phyloP scores from a whole-genome alignment of 2,113 vertebrate species.

The Trichomycterus rosablanca region DNA sequence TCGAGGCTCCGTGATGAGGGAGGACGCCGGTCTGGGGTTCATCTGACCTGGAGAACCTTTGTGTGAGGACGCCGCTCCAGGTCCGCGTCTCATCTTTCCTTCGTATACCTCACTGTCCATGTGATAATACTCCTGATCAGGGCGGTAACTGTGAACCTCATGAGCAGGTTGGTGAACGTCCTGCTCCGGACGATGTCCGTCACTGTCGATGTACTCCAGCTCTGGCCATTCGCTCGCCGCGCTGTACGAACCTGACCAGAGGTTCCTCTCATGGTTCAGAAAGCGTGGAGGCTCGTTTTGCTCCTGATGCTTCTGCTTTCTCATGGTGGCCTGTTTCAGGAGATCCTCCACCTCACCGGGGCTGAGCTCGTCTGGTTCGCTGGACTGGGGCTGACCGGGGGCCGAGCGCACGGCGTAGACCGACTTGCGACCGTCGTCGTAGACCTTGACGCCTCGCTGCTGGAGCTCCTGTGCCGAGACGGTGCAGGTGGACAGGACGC shows the following conservation, averaged over 20 bases:
- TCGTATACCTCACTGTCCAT: conserved; percentile 14
- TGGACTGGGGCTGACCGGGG: conserved; percentile 44
- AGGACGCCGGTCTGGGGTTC: background rate
- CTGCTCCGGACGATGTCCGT: background rate
- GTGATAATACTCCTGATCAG: conserved; percentile 14
- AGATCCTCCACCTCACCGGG: conserved; percentile 83
- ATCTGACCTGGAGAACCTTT: background rate
- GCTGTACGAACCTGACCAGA: conserved; percentile 6
- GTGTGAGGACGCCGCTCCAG: background rate
- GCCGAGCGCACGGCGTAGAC: conserved; percentile 78
- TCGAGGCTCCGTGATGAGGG: background rate
- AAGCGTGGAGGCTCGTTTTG: conserved; percentile 54
- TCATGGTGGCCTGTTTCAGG: conserved; percentile 79
- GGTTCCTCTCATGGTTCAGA: conserved; percentile 63
- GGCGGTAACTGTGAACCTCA: conserved; percentile 23
- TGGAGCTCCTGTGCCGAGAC: conserved; percentile 76
- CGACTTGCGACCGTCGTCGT: conserved; percentile 84
- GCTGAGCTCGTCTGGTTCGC: conserved; percentile 72
- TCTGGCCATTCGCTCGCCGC: conserved; percentile 23
- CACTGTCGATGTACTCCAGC: conserved; percentile 19
- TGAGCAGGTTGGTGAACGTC: conserved; percentile 15
- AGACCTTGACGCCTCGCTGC: conserved; percentile 83
- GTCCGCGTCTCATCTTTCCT: background rate
- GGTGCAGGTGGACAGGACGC: conserved; percentile 81
- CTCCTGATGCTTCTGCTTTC: conserved; percentile 48